Conservation (phyloP, 2,113 vertebrate genomes). For the Drymodes brunneopygia region DNA sequence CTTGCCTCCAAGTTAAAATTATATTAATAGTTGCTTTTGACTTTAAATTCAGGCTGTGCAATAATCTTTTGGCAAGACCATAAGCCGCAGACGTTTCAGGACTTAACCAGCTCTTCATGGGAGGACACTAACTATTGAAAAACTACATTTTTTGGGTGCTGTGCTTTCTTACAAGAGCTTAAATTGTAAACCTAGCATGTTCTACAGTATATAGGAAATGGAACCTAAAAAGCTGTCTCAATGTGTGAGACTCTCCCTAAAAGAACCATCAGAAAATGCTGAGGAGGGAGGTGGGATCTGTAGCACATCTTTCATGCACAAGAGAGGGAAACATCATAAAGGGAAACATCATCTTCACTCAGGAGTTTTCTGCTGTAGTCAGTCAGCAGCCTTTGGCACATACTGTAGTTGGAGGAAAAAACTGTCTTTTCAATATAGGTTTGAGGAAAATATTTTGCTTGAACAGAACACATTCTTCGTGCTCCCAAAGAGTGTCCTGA, state of each 20-base stretch:
- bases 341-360: neutral
- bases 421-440: neutral
- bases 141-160: neutral
- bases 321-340: neutral
- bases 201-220: neutral
- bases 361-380: neutral
- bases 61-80: neutral
- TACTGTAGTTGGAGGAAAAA: neutral
- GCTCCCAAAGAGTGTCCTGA: neutral
- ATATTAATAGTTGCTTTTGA: neutral
- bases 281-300: neutral
- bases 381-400: neutral
- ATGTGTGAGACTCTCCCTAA: neutral
- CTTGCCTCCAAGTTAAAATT: neutral
- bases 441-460: neutral
- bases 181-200: neutral
- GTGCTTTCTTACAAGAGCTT: fast-evolving
- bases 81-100: neutral
- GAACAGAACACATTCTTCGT: neutral
- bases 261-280: neutral
- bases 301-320: neutral
- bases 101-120: neutral
- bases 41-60: neutral
- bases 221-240: neutral
- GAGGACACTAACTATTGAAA: neutral